Evolutionary conservation across 1,140 invertebrate genomes (phyloP).

Genomic region (Diabrotica undecimpunctata): DNA sequence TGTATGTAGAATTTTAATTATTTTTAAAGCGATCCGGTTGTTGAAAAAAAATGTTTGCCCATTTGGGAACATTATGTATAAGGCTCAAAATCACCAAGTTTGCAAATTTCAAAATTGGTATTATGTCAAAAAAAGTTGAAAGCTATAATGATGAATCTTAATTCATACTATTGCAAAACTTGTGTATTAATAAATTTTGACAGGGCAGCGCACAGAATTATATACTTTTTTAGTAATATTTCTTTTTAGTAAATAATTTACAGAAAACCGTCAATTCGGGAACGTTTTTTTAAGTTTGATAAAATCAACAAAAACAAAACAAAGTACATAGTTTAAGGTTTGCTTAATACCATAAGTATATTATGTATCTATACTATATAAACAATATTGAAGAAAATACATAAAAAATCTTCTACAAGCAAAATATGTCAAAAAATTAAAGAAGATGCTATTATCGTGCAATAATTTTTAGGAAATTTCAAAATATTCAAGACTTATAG

Average conservation of each 20-base stretch:
- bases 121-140: neutral
- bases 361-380: slow-evolving; percentile 1
- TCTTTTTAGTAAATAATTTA: neutral
- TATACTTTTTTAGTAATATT: neutral
- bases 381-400: neutral
- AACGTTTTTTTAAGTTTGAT: slow-evolving; percentile 8
- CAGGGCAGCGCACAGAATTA: neutral
- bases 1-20: too few species aligned
- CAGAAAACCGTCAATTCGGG: neutral
- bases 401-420: too few species aligned
- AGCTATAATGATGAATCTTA: slow-evolving; percentile 7
- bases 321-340: slow-evolving; percentile 16
- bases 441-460: too few species aligned
- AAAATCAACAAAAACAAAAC: slow-evolving; percentile 5
- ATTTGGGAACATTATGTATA: too few species aligned
- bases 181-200: slow-evolving; percentile 6
- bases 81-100: slow-evolving; percentile 1
- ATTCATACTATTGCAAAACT: neutral
- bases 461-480: too few species aligned
- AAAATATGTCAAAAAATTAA: too few species aligned
- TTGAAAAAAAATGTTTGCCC: too few species aligned
- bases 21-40: too few species aligned
- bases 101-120: slow-evolving; percentile 9
- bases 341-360: neutral
- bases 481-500: too few species aligned